Conservation (phyloP, 2,113 vertebrate species). For the Panthera tigris region DNA sequence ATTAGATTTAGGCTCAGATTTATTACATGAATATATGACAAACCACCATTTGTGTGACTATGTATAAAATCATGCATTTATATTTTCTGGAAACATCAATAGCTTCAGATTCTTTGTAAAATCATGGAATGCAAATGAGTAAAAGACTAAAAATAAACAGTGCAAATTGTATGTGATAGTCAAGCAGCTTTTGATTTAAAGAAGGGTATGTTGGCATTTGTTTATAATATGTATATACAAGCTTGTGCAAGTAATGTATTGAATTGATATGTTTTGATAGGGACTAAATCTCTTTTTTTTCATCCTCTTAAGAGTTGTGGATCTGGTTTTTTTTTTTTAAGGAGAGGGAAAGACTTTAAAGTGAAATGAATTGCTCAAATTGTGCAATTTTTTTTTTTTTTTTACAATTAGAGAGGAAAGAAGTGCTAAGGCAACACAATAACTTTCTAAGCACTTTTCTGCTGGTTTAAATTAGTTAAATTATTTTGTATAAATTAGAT, state of each 20-base stretch:
- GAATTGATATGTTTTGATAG: conserved; percentile 84
- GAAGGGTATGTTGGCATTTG: conserved; percentile 86
- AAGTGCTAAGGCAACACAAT: conserved; percentile 94
- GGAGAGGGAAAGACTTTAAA: conserved; percentile 74
- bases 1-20: conserved; percentile 85
- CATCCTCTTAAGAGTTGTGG: conserved; percentile 77
- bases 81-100: conserved; percentile 82
- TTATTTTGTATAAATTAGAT: conserved; percentile 93
- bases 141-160: conserved; percentile 86
- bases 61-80: conserved; percentile 88
- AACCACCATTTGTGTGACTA: conserved; percentile 83
- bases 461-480: conserved; percentile 92
- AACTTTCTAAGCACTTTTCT: conserved; percentile 92
- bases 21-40: conserved; percentile 85
- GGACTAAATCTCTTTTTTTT: conserved; percentile 80
- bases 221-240: conserved; percentile 87
- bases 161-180: conserved; percentile 92
- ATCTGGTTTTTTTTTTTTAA: conserved; percentile 77
- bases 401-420: conserved; percentile 89
- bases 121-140: conserved; percentile 77
- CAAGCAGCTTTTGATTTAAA: conserved; percentile 91
- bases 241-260: conserved; percentile 87
- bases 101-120: conserved; percentile 81
- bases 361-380: conserved; percentile 85
- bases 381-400: conserved; percentile 82